Evolutionary conservation across 2,113 vertebrate genomes (phyloP).

Genomic region (Triplophysa tibetana): DNA sequence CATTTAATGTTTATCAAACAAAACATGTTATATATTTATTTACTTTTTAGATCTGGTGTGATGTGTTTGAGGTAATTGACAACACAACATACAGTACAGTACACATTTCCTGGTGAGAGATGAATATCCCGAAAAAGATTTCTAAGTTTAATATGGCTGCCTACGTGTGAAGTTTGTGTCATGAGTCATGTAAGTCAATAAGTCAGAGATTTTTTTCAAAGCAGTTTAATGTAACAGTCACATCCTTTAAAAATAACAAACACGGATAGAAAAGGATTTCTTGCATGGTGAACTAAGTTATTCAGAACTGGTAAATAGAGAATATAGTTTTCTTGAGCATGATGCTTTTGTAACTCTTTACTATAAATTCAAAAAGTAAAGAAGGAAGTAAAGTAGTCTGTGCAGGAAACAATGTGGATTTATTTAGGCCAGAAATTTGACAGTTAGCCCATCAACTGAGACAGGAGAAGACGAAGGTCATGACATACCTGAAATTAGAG

Average conservation of each 20-base stretch:
- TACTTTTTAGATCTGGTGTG: too few relatives aligned
- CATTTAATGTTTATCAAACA: too few relatives aligned
- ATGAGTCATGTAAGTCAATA: constrained; percentile 31
- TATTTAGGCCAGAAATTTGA: constrained; percentile 27
- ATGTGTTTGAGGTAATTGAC: not conserved
- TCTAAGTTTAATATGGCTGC: constrained; percentile 33
- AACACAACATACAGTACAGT: constrained; percentile 1
- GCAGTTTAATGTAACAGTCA: constrained; percentile 10
- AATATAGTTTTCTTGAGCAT: too few relatives aligned
- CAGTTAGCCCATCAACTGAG: not conserved
- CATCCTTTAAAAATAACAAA: not conserved
- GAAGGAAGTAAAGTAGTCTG: not conserved
- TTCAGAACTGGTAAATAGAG: too few relatives aligned
- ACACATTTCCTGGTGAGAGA: constrained; percentile 6
- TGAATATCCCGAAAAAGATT: not conserved
- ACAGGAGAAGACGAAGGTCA: constrained; percentile 19
- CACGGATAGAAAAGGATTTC: not conserved
- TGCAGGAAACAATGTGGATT: not conserved
- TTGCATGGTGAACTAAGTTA: not conserved
- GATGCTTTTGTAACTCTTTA: not conserved
- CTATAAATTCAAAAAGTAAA: not conserved
- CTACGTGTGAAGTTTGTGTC: constrained; percentile 20
- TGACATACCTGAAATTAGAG: constrained; percentile 1
- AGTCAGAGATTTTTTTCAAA: not conserved
- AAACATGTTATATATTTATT: too few relatives aligned